A percentile compares a stretch with the other conserved stretches of the same genome.
These are phyloP conservation scores for Epizoanthus stellaris DNA, from an alignment of 92 coral and sea anemone species.

Conservation along the genomic window DNA sequence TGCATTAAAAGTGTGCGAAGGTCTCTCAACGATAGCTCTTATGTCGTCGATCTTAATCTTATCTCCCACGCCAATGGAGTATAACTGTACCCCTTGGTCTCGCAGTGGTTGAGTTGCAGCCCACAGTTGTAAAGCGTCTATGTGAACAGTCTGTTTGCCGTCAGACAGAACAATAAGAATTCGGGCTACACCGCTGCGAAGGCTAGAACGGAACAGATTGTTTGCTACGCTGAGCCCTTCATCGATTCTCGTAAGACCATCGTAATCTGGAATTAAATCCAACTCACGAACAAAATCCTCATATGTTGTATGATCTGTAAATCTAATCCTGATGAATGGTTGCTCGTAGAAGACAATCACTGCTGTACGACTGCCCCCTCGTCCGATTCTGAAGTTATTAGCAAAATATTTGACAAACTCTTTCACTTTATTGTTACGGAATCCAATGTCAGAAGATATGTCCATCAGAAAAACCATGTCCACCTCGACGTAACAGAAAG, in stretches of 20 bases:
- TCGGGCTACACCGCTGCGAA: constrained; percentile 2
- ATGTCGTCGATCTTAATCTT: constrained; percentile 51
- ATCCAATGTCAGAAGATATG: constrained; percentile 71
- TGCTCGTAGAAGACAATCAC: constrained; percentile 69
- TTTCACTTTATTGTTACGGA: constrained; percentile 59
- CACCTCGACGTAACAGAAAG: constrained; percentile 59
- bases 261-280: constrained; percentile 54
- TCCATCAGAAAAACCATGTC: constrained; percentile 83
- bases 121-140: constrained; percentile 61
- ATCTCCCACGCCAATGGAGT: constrained; percentile 74
- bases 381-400: constrained; percentile 63
- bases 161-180: constrained; percentile 69
- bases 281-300: constrained; percentile 68
- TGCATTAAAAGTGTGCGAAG: constrained; percentile 72
- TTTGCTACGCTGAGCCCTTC: constrained; percentile 58
- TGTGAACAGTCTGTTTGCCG: constrained; percentile 73
- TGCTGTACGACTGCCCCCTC: constrained; percentile 68
- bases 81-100: constrained; percentile 70
- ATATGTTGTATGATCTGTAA: constrained; percentile 55
- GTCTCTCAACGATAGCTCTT: constrained; percentile 56
- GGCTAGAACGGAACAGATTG: background rate
- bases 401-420: constrained; percentile 81
- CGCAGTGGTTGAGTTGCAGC: constrained; percentile 75
- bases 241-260: constrained; percentile 74
- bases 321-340: constrained; percentile 53